These are phyloP conservation scores for Andricus grossulariae DNA, from an alignment of 1,140 invertebrate genomes.

Conservation along the genomic window DNA sequence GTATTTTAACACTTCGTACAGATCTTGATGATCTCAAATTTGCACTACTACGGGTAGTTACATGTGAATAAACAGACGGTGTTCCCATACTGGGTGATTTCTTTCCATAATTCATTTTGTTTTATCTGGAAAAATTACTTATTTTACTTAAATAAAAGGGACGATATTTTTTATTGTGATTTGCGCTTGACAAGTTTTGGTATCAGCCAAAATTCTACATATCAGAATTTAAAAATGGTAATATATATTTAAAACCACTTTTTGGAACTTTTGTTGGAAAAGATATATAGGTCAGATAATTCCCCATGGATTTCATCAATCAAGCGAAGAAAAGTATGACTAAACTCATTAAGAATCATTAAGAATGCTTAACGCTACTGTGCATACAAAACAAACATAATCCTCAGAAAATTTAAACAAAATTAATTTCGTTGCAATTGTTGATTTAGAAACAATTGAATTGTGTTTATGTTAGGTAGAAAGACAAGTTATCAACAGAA, in stretches of 20 bases:
- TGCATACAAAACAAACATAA: background rate
- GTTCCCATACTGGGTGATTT: constrained; percentile 88
- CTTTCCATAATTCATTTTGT: constrained; percentile 79
- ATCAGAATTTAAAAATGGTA: too few species aligned
- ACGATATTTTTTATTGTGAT: background rate
- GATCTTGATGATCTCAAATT: constrained; percentile 88
- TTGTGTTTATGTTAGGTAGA: background rate
- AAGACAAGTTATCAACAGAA: background rate
- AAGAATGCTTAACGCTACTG: too few species aligned
- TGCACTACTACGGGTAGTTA: constrained; percentile 85
- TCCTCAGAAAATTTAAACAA: background rate
- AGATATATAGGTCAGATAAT: too few species aligned
- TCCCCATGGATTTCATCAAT: too few species aligned
- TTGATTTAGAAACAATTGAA: background rate
- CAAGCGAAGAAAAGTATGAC: too few species aligned
- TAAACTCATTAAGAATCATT: too few species aligned
- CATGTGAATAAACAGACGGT: constrained; percentile 90
- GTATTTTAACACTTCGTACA: constrained; percentile 83
- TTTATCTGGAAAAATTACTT: constrained; percentile 11
- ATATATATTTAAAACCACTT: too few species aligned
- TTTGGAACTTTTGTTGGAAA: too few species aligned
- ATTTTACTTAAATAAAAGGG: background rate
- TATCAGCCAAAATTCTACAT: background rate
- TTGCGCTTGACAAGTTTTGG: background rate
- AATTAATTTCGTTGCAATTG: background rate